Evolutionary conservation across 2,113 vertebrate species (phyloP).

Genomic region (Cynopterus brachyotis): DNA sequence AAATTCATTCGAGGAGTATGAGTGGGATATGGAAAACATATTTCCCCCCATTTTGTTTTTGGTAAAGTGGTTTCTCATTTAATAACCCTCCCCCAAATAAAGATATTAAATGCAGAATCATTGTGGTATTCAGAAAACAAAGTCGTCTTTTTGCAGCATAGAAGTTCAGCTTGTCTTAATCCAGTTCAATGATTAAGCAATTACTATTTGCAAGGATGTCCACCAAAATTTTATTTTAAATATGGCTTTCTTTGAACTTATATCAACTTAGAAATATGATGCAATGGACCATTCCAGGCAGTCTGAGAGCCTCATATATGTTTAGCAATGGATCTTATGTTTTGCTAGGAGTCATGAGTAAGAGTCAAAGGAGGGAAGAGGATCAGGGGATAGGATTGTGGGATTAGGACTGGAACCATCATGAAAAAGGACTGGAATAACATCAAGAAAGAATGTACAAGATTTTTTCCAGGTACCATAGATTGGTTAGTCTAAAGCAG

Average conservation of each 20-base stretch:
- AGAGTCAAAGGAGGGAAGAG: not conserved
- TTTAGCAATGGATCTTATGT: not conserved
- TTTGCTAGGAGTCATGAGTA: not conserved
- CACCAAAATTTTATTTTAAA: not conserved
- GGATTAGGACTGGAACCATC: not conserved
- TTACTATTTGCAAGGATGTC: not conserved
- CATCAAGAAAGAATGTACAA: not conserved
- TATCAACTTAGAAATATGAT: not conserved
- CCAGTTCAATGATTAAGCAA: not conserved
- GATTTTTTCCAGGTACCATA: not conserved
- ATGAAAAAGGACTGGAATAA: not conserved
- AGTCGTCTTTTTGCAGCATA: not conserved
- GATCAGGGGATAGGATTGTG: fast-evolving
- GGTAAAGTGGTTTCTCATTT: not conserved
- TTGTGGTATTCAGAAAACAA: not conserved
- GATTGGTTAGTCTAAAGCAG: not conserved
- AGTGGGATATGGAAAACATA: not conserved
- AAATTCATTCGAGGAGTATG: not conserved
- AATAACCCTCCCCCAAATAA: not conserved
- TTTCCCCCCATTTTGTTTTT: not conserved
- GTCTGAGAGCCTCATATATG: not conserved
- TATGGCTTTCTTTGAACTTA: not conserved
- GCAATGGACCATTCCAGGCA: not conserved
- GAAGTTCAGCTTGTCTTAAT: not conserved
- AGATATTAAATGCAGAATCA: not conserved